Base-by-base conservation (phyloP, 2,113 vertebrate species). In the Sander lucioperca region DNA sequence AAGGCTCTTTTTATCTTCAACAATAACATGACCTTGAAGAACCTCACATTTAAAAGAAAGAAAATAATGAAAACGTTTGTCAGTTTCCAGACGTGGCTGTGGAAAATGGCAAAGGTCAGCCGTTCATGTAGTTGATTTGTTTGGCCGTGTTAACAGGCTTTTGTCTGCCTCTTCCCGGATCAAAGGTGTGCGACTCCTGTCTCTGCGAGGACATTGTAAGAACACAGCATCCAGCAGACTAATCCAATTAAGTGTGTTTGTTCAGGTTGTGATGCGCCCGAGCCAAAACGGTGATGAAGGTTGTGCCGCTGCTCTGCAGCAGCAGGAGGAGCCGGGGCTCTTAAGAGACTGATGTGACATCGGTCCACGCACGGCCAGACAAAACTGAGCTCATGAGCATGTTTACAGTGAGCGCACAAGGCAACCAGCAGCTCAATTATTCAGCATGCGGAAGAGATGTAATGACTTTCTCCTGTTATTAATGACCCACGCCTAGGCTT, bases 401-500 rank as follows among this genome's bases (percentile, higher is more conserved):
- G 92, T 95, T 94, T 86, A 91, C 86, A 86, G 81, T 58, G 73
- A 77, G 79, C 21, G 56, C 88, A 89, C 81, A 71, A 72, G 66
- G 85, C 86, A 84, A 81, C 74, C 79, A 75, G 77, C 77, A 61
- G 86, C 86, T 92, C 88, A 90, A 95, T 95, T 93, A 94, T 92
- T 95, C 91, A 90, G 80, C 81, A 70, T 23, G 73, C 21, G 72
- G 87, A 83, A 74, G 85, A 92, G 81, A 92, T 85, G 84, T 90
- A 94, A 93, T 94, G 88, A 89, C 88, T 92, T 91, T 89, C 84
- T 86, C 73, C 77, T 81, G 85, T 92, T 94, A 95, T 95, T 94
- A 96, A 95, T 91, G 92, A 83, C 86, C 87, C 86, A 74, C 70
- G 86, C 86, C 78, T 51, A 51, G 77, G 88, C 86, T 79, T 90